phyloP scores from a whole-genome alignment of 1,140 invertebrate species.

The Condylostylus longicornis region DNA sequence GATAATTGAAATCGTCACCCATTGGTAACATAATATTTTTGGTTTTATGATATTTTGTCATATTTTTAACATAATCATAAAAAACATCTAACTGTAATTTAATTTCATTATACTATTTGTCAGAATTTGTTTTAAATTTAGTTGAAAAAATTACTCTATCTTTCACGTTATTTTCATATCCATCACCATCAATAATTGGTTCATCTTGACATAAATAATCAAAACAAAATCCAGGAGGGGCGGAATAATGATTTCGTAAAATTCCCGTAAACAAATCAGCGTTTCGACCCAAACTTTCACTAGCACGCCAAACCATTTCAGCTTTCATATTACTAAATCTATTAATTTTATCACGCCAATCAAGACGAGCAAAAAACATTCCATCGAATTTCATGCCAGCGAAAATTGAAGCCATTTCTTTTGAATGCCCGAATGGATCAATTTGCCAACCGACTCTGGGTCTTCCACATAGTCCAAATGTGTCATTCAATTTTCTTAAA shows the following conservation, averaged over 20 bases:
- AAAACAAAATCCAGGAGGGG: constrained; percentile 80
- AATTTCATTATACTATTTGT: too few species aligned
- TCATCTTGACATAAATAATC: constrained; percentile 70
- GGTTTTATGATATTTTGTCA: constrained; percentile 41
- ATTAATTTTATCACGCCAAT: constrained; percentile 68
- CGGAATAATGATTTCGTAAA: constrained; percentile 62
- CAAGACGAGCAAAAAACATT: constrained; percentile 72
- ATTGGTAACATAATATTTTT: constrained; percentile 73
- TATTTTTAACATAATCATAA: constrained; percentile 37
- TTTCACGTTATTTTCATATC: constrained; percentile 58
- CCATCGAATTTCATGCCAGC: constrained; percentile 77
- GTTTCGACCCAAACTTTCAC: constrained; percentile 44
- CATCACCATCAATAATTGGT: constrained; percentile 63
- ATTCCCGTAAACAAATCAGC: constrained; percentile 54
- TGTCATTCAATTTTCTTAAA: constrained; percentile 45
- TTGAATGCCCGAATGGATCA: constrained; percentile 83
- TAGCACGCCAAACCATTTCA: constrained; percentile 75
- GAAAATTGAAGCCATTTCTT: constrained; percentile 69
- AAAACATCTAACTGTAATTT: constrained; percentile 39
- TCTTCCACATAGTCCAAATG: constrained; percentile 66
- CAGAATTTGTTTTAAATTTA: too few species aligned
- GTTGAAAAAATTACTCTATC: constrained; percentile 39
- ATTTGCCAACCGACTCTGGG: constrained; percentile 85
- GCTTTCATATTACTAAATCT: constrained; percentile 47
- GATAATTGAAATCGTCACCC: constrained; percentile 86